phyloP scores from a whole-genome alignment of 2,113 vertebrate species.

The Suricata suricatta region DNA sequence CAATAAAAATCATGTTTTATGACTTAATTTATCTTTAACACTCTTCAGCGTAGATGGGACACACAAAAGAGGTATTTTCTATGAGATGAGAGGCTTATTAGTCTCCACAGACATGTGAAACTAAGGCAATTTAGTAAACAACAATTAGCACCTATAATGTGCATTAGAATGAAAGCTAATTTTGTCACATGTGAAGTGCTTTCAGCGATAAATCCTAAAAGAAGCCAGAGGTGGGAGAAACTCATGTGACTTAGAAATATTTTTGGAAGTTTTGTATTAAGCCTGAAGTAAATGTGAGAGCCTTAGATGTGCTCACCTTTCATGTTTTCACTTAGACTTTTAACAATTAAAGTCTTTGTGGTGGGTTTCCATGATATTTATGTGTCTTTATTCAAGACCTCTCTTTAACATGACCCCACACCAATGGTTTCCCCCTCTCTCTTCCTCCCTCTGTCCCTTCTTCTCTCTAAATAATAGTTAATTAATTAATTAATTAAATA shows the following conservation, averaged over 20 bases:
- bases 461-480: neutral
- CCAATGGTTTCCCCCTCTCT: neutral
- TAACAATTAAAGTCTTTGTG: neutral
- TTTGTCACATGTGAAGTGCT: neutral
- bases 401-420: neutral
- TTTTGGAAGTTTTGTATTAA: neutral
- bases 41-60: neutral
- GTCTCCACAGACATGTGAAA: neutral
- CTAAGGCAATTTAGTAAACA: neutral
- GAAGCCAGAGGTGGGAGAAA: neutral
- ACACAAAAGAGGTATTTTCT: neutral
- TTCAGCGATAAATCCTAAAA: neutral
- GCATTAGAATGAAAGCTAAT: neutral
- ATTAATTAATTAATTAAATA: neutral
- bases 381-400: neutral
- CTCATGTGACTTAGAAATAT: neutral
- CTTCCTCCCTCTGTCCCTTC: neutral
- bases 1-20: neutral
- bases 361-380: neutral
- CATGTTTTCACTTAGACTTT: neutral
- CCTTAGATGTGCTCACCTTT: neutral
- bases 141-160: neutral
- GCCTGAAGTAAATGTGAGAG: neutral
- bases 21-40: neutral
- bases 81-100: neutral